These are phyloP conservation scores for Eremophila alpestris DNA, from an alignment of 2,797 vertebrate genomes.

Conservation along the genomic window DNA sequence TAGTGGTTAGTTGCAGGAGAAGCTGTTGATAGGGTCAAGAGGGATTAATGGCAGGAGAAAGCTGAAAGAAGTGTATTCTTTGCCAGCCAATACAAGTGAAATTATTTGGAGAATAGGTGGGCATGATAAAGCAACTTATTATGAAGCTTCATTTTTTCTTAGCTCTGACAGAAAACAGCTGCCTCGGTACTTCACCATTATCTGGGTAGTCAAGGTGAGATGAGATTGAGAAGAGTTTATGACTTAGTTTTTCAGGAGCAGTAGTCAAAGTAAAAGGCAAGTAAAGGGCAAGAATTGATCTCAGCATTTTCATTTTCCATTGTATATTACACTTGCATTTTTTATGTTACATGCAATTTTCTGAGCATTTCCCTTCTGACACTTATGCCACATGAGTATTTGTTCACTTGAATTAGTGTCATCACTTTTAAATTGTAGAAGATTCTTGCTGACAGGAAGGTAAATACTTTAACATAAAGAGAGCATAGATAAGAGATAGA, in stretches of 20 bases:
- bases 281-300: constrained; percentile 28
- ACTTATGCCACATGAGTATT: constrained; percentile 4
- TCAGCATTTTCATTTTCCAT: constrained; percentile 45
- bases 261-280: constrained; percentile 25
- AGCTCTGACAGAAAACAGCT: background rate
- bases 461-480: background rate
- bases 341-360: constrained; percentile 32
- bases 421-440: background rate
- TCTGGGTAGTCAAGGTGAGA: background rate
- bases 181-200: background rate
- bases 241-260: constrained; percentile 11
- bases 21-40: background rate
- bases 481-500: background rate
- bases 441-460: background rate
- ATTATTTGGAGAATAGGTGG: background rate
- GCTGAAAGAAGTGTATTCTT: background rate
- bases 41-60: background rate
- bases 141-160: background rate
- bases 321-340: constrained; percentile 48
- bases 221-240: constrained; percentile 2
- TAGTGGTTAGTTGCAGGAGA: background rate
- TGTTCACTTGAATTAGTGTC: background rate
- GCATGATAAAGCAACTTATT: background rate
- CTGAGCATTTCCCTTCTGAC: background rate
- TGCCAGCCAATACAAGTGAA: background rate